phyloP scores from a whole-genome alignment of 2,113 vertebrate species.

The Cricetomys ansorgei region DNA sequence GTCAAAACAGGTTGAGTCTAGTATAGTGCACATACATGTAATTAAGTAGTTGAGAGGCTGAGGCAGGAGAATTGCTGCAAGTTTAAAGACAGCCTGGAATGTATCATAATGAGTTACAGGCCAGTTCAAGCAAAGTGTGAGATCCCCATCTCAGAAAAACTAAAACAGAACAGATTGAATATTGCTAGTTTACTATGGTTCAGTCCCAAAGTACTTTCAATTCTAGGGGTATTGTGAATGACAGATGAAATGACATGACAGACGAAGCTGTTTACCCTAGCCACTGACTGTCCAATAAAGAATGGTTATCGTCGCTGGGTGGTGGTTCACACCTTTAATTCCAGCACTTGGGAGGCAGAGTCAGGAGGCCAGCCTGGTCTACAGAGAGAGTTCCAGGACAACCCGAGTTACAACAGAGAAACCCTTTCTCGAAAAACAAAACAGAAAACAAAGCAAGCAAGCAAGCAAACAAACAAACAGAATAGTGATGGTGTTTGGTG shows the following conservation, averaged over 20 bases:
- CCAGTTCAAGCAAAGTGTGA: neutral
- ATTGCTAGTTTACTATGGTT: neutral
- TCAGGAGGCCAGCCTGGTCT: no score
- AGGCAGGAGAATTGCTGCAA: neutral
- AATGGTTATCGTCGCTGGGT: no score
- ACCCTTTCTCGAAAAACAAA: no score
- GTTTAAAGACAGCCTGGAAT: neutral
- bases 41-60: neutral
- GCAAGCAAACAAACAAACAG: no score
- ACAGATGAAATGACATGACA: constrained; percentile 7
- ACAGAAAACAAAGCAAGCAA: no score
- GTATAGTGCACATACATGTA: neutral
- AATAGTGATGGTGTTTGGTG: neutral
- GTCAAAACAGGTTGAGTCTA: neutral
- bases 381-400: no score
- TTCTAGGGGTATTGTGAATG: neutral
- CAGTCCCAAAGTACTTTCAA: neutral
- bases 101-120: neutral
- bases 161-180: neutral
- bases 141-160: neutral
- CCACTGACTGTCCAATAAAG: neutral
- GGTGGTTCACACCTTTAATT: no score
- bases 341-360: no score
- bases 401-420: no score
- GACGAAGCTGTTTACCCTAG: neutral